Conservation (phyloP, 2,113 vertebrate species). For the Periophthalmus modestus region DNA sequence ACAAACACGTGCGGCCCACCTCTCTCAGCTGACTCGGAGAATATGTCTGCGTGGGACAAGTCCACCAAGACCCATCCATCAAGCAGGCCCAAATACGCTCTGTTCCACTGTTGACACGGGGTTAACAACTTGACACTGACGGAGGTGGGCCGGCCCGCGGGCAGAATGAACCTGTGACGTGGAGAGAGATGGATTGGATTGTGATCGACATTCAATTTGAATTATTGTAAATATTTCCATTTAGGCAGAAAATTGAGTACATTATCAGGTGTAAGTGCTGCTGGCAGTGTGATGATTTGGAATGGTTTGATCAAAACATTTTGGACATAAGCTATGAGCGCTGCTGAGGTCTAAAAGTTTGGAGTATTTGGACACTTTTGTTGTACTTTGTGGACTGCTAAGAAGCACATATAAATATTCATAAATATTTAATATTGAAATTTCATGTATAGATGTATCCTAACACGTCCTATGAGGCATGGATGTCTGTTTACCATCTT, state of each 20-base stretch:
- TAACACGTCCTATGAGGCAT: no score
- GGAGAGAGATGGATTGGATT: conserved; percentile 66
- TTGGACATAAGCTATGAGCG: conserved; percentile 7
- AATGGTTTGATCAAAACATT: conserved; percentile 28
- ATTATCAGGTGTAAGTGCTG: conserved; percentile 34
- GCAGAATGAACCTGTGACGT: conserved; percentile 46
- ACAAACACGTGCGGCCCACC: conserved; percentile 50
- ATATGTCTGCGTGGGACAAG: conserved; percentile 79
- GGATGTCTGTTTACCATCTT: no score
- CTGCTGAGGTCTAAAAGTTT: conserved; percentile 4
- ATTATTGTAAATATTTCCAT: conserved; percentile 73
- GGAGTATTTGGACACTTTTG: not conserved
- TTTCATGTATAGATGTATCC: not conserved
- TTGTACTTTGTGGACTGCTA: not conserved
- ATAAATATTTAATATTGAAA: not conserved
- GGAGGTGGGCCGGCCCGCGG: conserved; percentile 65
- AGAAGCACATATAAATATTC: not conserved
- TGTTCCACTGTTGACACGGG: conserved; percentile 78
- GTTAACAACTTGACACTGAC: conserved; percentile 86
- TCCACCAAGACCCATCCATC: conserved; percentile 84
- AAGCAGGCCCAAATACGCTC: conserved; percentile 71
- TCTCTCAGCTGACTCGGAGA: conserved; percentile 77
- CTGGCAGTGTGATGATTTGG: conserved; percentile 26
- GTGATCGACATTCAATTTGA: conserved; percentile 75
- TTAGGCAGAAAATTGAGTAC: conserved; percentile 61